These are phyloP conservation scores for Sphenopsis melanotis DNA, from an alignment of 2,797 vertebrate genomes.

Conservation along the genomic window DNA sequence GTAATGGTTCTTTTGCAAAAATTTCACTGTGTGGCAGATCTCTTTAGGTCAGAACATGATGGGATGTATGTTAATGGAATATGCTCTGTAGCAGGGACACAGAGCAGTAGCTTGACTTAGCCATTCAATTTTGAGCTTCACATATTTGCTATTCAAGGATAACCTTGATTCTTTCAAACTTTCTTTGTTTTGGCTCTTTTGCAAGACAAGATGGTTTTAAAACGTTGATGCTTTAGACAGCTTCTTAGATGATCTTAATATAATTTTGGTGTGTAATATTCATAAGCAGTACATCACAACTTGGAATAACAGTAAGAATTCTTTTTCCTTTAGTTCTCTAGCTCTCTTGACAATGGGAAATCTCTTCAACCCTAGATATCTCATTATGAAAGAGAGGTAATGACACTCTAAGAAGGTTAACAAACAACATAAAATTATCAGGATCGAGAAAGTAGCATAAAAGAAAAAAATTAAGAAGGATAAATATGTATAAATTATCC, in stretches of 20 bases:
- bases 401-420: not conserved
- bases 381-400: not conserved
- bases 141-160: not conserved
- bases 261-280: not conserved
- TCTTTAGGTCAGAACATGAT: not conserved
- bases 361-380: not conserved
- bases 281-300: not conserved
- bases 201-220: not conserved
- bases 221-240: not conserved
- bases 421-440: not conserved
- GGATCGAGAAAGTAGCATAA: not conserved
- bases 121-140: not conserved
- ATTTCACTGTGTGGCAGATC: not conserved
- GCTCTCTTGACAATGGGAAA: not conserved
- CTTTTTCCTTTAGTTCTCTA: not conserved
- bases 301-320: not conserved
- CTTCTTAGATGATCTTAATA: not conserved
- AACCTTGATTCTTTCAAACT: not conserved
- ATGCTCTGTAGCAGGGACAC: not conserved
- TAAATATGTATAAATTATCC: not conserved
- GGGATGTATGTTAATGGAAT: not conserved
- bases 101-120: not conserved
- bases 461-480: not conserved
- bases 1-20: not conserved
- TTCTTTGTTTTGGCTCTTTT: not conserved